phyloP scores from a whole-genome alignment of 2,113 vertebrate species.

The Lynx canadensis region DNA sequence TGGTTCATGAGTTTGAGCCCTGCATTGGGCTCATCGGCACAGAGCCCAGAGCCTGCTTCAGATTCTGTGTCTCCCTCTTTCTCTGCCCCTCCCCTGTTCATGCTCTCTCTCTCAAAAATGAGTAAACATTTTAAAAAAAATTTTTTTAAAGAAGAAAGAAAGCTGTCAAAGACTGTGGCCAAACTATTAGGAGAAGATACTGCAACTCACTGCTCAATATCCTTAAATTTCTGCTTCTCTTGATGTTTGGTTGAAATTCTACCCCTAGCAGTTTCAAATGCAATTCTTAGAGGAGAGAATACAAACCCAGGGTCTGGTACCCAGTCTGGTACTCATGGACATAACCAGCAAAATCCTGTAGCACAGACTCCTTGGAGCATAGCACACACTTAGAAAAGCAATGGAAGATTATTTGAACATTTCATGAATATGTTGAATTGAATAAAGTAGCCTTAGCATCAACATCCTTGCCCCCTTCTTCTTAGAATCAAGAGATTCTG shows the following conservation, averaged over 20 bases:
- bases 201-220: not conserved
- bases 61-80: too few relatives aligned
- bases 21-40: too few relatives aligned
- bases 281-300: not conserved
- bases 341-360: not conserved
- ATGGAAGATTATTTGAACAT: not conserved
- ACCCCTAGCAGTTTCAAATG: not conserved
- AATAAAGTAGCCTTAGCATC: slow-evolving; percentile 7
- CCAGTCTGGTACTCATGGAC: not conserved
- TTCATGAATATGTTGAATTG: not conserved
- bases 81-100: too few relatives aligned
- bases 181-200: not conserved
- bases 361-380: not conserved
- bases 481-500: slow-evolving; percentile 18
- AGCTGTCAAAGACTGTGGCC: not conserved
- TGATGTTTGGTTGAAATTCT: slow-evolving; percentile 18
- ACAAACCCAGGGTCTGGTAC: not conserved
- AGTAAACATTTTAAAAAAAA: too few relatives aligned
- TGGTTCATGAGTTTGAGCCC: too few relatives aligned
- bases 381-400: not conserved
- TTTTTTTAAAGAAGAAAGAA: not conserved
- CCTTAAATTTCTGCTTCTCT: not conserved
- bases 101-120: too few relatives aligned
- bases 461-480: not conserved
- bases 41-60: too few relatives aligned